Evolutionary conservation across 2,888 invertebrate genomes (phyloP).

Genomic region (Blera fallax): DNA sequence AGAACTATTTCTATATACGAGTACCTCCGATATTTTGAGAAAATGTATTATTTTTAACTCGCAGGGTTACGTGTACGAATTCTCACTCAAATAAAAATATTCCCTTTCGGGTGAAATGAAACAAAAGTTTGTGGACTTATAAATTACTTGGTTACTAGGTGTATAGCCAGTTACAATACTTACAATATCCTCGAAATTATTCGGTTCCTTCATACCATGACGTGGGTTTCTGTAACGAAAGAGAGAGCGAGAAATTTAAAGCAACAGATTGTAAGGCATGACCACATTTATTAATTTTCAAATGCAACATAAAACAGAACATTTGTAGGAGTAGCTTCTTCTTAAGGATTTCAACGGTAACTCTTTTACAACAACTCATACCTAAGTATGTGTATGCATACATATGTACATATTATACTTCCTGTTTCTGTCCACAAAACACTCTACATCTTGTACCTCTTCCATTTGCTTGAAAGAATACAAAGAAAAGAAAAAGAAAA

Average conservation of each 20-base stretch:
- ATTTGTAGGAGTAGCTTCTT: slow-evolving; percentile 1
- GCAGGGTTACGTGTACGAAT: too few species aligned
- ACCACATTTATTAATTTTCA: not conserved
- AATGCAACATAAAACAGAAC: not conserved
- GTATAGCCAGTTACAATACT: too few species aligned
- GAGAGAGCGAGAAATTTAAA: slow-evolving; percentile 68
- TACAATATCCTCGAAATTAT: slow-evolving; percentile 91
- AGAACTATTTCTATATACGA: too few species aligned
- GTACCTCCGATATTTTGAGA: too few species aligned
- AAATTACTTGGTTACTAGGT: too few species aligned
- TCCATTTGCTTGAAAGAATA: slow-evolving; percentile 1
- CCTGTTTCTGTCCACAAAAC: slow-evolving; percentile 19
- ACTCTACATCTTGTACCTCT: slow-evolving; percentile 14
- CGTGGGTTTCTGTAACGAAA: slow-evolving; percentile 87
- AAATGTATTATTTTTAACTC: too few species aligned
- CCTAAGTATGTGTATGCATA: slow-evolving; percentile 13
- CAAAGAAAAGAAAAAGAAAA: slow-evolving; percentile 7
- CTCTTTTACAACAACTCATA: not conserved
- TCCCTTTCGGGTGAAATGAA: too few species aligned
- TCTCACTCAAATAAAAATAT: too few species aligned
- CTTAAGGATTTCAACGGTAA: not conserved
- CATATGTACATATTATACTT: slow-evolving; percentile 17
- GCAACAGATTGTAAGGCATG: not conserved
- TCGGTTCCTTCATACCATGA: slow-evolving; percentile 94
- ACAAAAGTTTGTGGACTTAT: too few species aligned